These are phyloP conservation scores for Protaetia brevitarsis DNA, from an alignment of 1,140 invertebrate genomes.

Conservation along the genomic window DNA sequence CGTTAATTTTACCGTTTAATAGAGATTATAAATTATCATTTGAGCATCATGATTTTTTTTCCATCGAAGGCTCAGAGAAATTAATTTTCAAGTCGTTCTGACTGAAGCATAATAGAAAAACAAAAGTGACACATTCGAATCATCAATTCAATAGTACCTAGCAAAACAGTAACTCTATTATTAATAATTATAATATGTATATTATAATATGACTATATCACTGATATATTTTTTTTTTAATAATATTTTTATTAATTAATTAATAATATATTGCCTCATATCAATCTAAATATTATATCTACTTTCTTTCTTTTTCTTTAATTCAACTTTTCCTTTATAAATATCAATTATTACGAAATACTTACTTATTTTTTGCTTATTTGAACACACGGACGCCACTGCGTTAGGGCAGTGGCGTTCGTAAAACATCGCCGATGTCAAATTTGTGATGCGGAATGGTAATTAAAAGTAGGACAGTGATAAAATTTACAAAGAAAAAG, in stretches of 20 bases:
- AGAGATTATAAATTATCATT: constrained; percentile 8
- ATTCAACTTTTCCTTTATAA: constrained; percentile 18
- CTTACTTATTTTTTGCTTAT: neutral
- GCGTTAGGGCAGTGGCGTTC: neutral
- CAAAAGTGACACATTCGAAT: neutral
- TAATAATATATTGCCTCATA: constrained; percentile 12
- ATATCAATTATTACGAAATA: neutral
- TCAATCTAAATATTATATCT: neutral
- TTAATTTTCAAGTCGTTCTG: neutral
- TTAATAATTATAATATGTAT: too few species aligned
- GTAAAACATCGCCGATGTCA: neutral
- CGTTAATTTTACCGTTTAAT: neutral
- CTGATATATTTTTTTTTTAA: constrained; percentile 9
- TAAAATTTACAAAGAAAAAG: neutral
- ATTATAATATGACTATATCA: constrained; percentile 15
- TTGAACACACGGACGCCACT: neutral
- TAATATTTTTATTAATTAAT: neutral
- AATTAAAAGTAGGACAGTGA: neutral
- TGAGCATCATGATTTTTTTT: constrained; percentile 12
- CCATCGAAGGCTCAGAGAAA: neutral
- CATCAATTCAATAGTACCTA: neutral
- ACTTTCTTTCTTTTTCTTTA: neutral
- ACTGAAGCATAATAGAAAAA: neutral
- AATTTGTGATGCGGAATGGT: neutral
- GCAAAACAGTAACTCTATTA: constrained; percentile 10